These are phyloP conservation scores for Leptinotarsa tumamoca DNA, from an alignment of 2,888 invertebrate species.

Conservation along the genomic window DNA sequence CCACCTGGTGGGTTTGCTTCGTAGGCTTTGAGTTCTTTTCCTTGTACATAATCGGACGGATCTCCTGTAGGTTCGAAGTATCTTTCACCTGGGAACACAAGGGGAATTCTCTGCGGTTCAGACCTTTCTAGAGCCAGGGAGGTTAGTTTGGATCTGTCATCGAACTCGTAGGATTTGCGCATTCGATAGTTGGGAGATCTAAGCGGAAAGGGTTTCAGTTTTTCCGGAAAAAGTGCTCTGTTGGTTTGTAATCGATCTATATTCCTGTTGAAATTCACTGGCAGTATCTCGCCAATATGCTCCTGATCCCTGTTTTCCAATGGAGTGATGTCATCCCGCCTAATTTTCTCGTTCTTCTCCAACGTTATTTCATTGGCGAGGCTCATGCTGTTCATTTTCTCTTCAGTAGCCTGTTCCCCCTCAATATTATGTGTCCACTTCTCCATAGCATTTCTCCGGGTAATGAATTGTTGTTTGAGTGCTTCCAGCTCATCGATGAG, in stretches of 20 bases:
- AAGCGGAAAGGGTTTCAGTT: not conserved
- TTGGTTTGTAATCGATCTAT: conserved; percentile 3
- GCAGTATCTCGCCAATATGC: conserved; percentile 65
- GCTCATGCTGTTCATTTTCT: conserved; percentile 18
- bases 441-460: not conserved
- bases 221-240: not conserved
- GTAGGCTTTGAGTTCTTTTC: conserved; percentile 24
- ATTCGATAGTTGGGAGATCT: conserved; percentile 24
- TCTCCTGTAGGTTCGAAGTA: conserved; percentile 35
- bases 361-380: conserved; percentile 15
- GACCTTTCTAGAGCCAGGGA: conserved; percentile 34
- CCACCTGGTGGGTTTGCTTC: conserved; percentile 3
- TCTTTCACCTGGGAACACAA: conserved; percentile 39
- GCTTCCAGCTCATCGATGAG: conserved; percentile 10
- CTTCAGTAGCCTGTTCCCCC: not conserved
- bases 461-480: conserved; percentile 5
- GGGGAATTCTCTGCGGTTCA: conserved; percentile 41
- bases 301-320: conserved; percentile 57
- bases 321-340: conserved; percentile 54
- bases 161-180: conserved; percentile 52
- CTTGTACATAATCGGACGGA: conserved; percentile 27
- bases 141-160: conserved; percentile 44
- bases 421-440: not conserved
- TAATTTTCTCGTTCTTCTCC: conserved; percentile 8
- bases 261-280: conserved; percentile 54